Evolutionary conservation across 2,113 vertebrate species (phyloP).

Genomic region (Propithecus coquereli): DNA sequence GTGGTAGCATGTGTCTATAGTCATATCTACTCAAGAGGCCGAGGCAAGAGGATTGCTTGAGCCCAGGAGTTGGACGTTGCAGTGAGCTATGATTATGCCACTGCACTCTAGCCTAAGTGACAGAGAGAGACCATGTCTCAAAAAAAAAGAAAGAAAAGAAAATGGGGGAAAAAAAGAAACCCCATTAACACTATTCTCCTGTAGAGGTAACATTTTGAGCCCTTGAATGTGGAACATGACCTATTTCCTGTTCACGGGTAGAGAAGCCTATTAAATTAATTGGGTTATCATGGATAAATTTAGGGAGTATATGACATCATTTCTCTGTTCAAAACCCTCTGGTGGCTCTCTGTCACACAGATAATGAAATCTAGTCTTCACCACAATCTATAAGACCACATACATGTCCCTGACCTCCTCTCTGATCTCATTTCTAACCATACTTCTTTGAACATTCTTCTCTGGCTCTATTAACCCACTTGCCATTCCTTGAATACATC

Average conservation of each 20-base stretch:
- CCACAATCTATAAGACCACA: neutral
- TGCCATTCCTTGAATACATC: neutral
- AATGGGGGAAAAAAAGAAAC: neutral
- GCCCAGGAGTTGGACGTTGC: no score
- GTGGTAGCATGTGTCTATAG: no score
- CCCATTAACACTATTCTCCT: neutral
- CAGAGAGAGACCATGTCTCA: no score
- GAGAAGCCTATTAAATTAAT: neutral
- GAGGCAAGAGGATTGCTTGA: no score
- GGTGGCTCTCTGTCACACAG: neutral
- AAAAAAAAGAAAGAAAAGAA: neutral
- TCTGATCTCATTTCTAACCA: neutral
- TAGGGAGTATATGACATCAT: neutral
- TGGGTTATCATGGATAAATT: neutral
- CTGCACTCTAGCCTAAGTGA: no score
- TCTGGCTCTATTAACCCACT: neutral
- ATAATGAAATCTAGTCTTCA: neutral
- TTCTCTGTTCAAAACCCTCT: neutral
- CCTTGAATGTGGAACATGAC: neutral
- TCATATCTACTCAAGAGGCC: no score
- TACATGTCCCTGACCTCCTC: neutral
- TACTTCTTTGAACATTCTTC: neutral
- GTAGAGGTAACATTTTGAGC: neutral
- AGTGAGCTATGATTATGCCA: no score
- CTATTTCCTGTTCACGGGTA: neutral